These are phyloP conservation scores for Oreochromis spilurus DNA, from an alignment of 2,113 vertebrate species.

Conservation along the genomic window DNA sequence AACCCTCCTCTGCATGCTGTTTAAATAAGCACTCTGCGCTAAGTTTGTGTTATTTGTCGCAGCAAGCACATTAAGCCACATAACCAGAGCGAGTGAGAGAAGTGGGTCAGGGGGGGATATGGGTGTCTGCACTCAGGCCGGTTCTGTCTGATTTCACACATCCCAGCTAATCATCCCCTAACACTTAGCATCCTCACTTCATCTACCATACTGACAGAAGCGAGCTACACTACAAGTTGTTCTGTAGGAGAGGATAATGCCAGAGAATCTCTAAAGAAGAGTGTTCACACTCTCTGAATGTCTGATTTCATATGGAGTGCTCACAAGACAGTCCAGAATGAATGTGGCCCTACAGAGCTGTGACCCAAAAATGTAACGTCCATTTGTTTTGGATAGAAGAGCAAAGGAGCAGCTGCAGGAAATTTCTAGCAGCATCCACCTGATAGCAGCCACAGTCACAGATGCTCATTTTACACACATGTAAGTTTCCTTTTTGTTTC, in stretches of 20 bases:
- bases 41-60: conserved; percentile 30
- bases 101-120: conserved; percentile 44
- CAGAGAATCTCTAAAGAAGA: neutral
- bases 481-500: neutral
- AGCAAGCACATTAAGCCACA: conserved; percentile 15
- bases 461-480: neutral
- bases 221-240: neutral
- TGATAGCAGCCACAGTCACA: neutral
- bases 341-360: neutral
- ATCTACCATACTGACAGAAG: conserved; percentile 1
- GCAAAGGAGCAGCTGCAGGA: neutral
- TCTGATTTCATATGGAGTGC: neutral
- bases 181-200: neutral
- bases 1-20: neutral
- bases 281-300: neutral
- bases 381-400: neutral
- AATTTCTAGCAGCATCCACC: neutral
- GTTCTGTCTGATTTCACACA: conserved; percentile 37
- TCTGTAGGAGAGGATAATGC: neutral
- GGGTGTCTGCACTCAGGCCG: conserved; percentile 10
- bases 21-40: neutral
- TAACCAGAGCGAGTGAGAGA: conserved; percentile 26
- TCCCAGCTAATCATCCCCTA: conserved; percentile 10
- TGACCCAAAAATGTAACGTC: neutral
- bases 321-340: neutral